Evolutionary conservation across 2,113 vertebrate species (phyloP), one percentile per base, ranked within the genome.

Genomic region (Lasiurus cinereus): DNA sequence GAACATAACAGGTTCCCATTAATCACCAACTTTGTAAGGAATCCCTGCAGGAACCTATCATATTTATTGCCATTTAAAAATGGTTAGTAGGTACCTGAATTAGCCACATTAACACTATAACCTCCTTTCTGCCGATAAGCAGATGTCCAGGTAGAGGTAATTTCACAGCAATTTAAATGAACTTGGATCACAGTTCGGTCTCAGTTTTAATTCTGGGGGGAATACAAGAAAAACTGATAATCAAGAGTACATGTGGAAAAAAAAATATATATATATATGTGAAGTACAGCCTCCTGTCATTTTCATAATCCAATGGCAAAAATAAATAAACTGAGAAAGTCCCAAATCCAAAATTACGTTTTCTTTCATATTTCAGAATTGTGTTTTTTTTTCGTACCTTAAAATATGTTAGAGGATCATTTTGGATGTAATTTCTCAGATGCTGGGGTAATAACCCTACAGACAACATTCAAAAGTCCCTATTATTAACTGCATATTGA

Each of bases 271-370:
- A 62, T 62, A 62, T 62, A 27, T 39, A 39, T 22, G 43, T 48
- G 7, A 73, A 54, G 31, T 79, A 83, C 3, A 69, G 24, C 31
- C 22, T 83, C 13, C 64, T 62, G 11, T 67, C 69, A 78, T 59
- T 87, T 83, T 95, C 84, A 48, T 72, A 82, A 85, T 77, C 33
- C 74, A 46, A 29, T 48, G 50, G 73, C 43, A 83, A 72, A 89
- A 67, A 84, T 13, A 67, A 87, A 69, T 46, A 21, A 77, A 80
- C 2, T 14, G 50, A 82, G 73, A 77, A 12, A 21, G 12, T 74
- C 29, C 50, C 54, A 79, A 73, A 52, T 93, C 76, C 72, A 50
- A 94, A 87, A 78, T 46, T 24, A 46, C 5, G 5, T 82, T 74
- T 77, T 69, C 46, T 84, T 82, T 31, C 77, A 50, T 33, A 96